Conservation (phyloP, 2,888 invertebrate genomes). For the Drepana falcataria region DNA sequence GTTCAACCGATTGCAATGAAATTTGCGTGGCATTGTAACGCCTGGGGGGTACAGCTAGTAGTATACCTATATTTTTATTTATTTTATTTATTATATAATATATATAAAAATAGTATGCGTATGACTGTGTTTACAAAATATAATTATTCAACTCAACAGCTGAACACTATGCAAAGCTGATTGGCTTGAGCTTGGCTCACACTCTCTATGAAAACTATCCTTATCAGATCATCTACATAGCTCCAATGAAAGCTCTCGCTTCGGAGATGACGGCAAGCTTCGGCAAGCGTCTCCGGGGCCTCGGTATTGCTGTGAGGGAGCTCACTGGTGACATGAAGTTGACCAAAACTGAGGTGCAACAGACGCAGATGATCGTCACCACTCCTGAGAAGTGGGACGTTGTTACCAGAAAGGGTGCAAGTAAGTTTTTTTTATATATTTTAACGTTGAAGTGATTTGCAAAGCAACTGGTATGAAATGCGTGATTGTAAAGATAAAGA, state of each 20-base stretch:
- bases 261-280: conserved; percentile 99
- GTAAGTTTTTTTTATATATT: conserved; percentile 49
- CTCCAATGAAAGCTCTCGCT: conserved; percentile 99
- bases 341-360: conserved; percentile 94
- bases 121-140: no score
- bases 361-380: conserved; percentile 98
- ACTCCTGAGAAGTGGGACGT: conserved; percentile 99
- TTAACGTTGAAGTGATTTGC: background rate
- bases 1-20: no score
- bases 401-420: conserved; percentile 95
- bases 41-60: no score
- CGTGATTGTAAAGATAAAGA: no score
- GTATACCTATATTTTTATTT: no score
- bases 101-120: no score
- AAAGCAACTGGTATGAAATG: no score
- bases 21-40: no score
- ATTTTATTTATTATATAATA: no score
- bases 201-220: background rate
- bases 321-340: conserved; percentile 99
- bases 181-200: no score
- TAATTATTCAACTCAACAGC: no score
- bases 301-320: conserved; percentile 93
- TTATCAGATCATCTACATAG: conserved; percentile 95
- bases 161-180: no score
- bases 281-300: conserved; percentile 83